Conservation (phyloP, 2,888 invertebrate genomes). For the Galeopsomyia nigrocyanea region DNA sequence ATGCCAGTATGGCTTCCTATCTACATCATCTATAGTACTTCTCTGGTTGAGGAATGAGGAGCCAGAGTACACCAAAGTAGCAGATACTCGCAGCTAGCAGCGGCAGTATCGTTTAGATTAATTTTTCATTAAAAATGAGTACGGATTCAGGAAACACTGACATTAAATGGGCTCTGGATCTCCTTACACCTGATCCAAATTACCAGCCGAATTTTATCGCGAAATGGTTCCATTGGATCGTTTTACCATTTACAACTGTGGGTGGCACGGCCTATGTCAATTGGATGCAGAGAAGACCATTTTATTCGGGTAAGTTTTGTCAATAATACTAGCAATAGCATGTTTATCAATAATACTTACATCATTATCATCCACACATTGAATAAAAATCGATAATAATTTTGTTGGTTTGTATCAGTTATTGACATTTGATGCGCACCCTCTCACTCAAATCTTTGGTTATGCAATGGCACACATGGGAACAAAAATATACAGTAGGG, state of each 20-base stretch:
- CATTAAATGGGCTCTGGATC: slow-evolving; percentile 61
- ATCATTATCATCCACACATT: too few species aligned
- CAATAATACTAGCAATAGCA: too few species aligned
- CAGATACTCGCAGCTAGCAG: too few species aligned
- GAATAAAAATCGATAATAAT: too few species aligned
- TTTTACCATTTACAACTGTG: slow-evolving; percentile 25
- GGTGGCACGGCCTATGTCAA: slow-evolving; percentile 43
- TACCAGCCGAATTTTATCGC: slow-evolving; percentile 48
- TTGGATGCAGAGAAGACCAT: slow-evolving; percentile 47
- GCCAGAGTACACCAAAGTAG: too few species aligned
- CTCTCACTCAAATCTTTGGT: slow-evolving; percentile 16
- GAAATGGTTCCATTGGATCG: slow-evolving; percentile 48
- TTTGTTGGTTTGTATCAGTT: too few species aligned
- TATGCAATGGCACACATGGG: slow-evolving; percentile 31
- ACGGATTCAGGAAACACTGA: slow-evolving; percentile 43
- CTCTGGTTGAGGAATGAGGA: too few species aligned
- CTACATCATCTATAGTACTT: too few species aligned
- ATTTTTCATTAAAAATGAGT: not conserved
- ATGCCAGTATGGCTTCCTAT: too few species aligned
- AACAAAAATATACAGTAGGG: too few species aligned
- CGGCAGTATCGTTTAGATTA: too few species aligned
- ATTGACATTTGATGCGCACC: not conserved
- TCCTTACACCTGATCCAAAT: slow-evolving; percentile 54
- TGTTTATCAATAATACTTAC: too few species aligned
- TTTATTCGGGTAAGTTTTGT: slow-evolving; percentile 51